These are phyloP conservation scores for Watsonalla binaria DNA, from an alignment of 2,888 invertebrate species.

Conservation along the genomic window DNA sequence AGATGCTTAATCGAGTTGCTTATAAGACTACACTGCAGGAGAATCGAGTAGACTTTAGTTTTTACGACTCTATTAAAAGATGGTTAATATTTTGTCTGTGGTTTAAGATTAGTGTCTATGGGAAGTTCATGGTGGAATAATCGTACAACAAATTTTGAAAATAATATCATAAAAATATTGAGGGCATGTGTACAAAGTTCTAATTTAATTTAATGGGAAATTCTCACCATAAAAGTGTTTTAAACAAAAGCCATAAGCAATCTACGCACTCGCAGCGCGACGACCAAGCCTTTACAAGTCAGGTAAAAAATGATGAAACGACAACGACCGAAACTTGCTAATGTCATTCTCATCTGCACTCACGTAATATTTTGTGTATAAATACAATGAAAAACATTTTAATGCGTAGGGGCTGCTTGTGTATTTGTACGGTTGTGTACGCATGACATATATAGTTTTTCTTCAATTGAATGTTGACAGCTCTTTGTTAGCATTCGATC, in stretches of 20 bases:
- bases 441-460: slow-evolving; percentile 16
- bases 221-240: slow-evolving; percentile 56
- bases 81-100: background rate
- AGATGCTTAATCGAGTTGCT: no score
- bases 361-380: slow-evolving; percentile 61
- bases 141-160: slow-evolving; percentile 29
- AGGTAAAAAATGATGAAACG: slow-evolving; percentile 52
- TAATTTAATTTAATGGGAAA: slow-evolving; percentile 69
- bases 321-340: slow-evolving; percentile 55
- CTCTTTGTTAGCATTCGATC: slow-evolving; percentile 35
- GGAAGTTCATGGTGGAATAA: slow-evolving; percentile 44
- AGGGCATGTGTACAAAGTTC: slow-evolving; percentile 21
- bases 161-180: slow-evolving; percentile 25
- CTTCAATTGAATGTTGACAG: slow-evolving; percentile 14
- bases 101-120: slow-evolving; percentile 26
- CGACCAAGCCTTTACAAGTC: slow-evolving; percentile 66
- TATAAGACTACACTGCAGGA: no score
- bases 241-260: slow-evolving; percentile 48
- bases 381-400: slow-evolving; percentile 28
- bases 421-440: slow-evolving; percentile 18
- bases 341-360: slow-evolving; percentile 77
- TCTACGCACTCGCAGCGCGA: slow-evolving; percentile 51
- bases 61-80: no score
- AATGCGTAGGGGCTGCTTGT: slow-evolving; percentile 43
- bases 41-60: no score